These are phyloP conservation scores for Trachelus iudaicus DNA, from an alignment of 2,888 invertebrate genomes.

Conservation along the genomic window DNA sequence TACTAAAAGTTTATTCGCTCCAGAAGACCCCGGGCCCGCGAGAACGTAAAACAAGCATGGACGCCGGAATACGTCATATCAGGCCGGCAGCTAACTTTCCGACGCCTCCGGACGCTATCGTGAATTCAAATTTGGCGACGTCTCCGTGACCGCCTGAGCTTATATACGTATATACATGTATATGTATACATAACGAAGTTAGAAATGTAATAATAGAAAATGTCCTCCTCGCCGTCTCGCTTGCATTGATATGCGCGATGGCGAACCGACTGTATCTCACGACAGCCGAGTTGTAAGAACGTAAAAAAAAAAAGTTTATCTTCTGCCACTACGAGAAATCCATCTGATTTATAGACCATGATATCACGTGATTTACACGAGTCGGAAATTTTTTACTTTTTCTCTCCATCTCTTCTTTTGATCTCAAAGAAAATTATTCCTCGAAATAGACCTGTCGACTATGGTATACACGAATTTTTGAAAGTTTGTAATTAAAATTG, in stretches of 20 bases:
- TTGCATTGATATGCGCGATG: constrained; percentile 16
- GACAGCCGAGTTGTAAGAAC: constrained; percentile 11
- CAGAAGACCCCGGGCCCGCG: constrained; percentile 1
- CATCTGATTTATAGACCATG: too few species aligned
- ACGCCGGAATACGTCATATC: constrained; percentile 17
- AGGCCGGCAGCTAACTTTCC: constrained; percentile 4
- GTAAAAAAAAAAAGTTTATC: constrained; percentile 17
- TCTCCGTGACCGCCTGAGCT: constrained; percentile 16
- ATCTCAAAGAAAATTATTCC: too few species aligned
- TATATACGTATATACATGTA: constrained; percentile 2
- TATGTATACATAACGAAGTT: background rate
- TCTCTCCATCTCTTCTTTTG: too few species aligned
- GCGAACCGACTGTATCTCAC: constrained; percentile 18
- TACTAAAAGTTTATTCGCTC: constrained; percentile 17
- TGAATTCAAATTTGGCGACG: background rate
- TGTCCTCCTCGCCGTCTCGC: too few species aligned
- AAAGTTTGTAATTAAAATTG: too few species aligned
- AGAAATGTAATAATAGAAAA: too few species aligned
- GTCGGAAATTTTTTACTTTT: too few species aligned
- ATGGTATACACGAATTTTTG: too few species aligned
- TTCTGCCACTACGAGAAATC: background rate
- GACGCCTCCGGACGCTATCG: background rate
- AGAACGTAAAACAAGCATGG: constrained; percentile 15
- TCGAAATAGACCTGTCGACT: too few species aligned
- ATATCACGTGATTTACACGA: too few species aligned